Base-by-base conservation (phyloP, 2,888 invertebrate species). In the Entomobrya proxima region DNA sequence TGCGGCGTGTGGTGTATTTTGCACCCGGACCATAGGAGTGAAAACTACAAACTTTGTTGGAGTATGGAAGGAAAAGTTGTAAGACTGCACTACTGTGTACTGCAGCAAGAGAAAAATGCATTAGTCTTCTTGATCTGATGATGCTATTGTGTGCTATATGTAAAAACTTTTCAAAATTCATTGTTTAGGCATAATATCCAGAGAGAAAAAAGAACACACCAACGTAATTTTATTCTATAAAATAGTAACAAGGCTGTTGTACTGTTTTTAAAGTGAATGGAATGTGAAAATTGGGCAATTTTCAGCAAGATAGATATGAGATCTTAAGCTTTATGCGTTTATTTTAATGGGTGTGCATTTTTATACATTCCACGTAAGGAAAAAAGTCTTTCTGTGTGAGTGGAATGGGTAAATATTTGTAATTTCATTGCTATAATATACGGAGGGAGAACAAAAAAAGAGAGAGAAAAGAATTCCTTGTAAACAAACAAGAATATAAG, bases 1-100 rank as follows among this genome's bases (percentile, higher is more conserved):
- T 85, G 69, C 77, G 32, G 77, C 61, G 67, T 40, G 47, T n/a
- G n/a, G n/a, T n/a, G 61, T 58, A 77, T 77, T 67, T 84, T 84
- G 67, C 84, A 58, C 76, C 83, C 50, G 47, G 27, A 52, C 52
- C 32, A 58, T 37, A 52, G n/a, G 58, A 27, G 37, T 24, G 1
- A 35, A 2, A 2, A 7, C 40, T 27, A 44, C 32, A 35, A 69
- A n/a, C 9, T 64, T 2, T 32, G 5, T 6, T 27, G 18, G 30
- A 24, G 64, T 7, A 64, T 7, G 32, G n/a, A 32, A 30, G 64
- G 64, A 30, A 32, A 55, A 6, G 55, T 21, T 24, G 13, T 21
- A 11, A 55, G 6, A 21, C 55, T 37, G 18, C n/a, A 67, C 35
- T 21, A 61, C 32, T 21, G 24, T 44, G 47, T 47, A 18, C 21